Evolutionary conservation across 2,888 invertebrate species (phyloP).

Genomic region (Allophyes oxyacanthae): DNA sequence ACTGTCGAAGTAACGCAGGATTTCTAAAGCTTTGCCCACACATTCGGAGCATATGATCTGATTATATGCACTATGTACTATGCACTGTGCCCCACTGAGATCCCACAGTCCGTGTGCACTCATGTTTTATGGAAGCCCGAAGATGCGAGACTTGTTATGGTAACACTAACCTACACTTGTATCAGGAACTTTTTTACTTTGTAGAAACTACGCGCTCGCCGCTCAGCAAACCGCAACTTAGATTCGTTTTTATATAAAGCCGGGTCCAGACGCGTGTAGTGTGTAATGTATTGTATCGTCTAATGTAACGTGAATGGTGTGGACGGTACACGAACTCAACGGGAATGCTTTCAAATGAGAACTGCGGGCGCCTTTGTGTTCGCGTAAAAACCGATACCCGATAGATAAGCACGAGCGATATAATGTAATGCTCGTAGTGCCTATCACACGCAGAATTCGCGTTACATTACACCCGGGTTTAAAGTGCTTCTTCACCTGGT

Average conservation of each 20-base stretch:
- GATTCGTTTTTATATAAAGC: constrained; percentile 46
- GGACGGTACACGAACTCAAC: too few relatives aligned
- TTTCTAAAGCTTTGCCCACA: not conserved
- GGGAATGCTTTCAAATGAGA: too few relatives aligned
- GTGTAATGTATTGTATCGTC: constrained; percentile 11
- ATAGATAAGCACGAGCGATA: too few relatives aligned
- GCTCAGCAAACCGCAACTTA: constrained; percentile 40
- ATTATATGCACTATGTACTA: constrained; percentile 30
- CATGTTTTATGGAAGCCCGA: constrained; percentile 45
- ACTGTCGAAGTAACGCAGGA: constrained; percentile 31
- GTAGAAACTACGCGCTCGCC: constrained; percentile 27
- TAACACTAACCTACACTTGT: constrained; percentile 23
- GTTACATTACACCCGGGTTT: too few relatives aligned
- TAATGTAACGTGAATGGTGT: too few relatives aligned
- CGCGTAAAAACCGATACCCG: too few relatives aligned
- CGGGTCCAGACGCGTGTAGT: constrained; percentile 12
- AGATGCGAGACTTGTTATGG: constrained; percentile 21
- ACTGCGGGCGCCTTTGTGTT: too few relatives aligned
- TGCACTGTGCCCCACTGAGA: constrained; percentile 5
- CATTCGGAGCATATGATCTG: constrained; percentile 32
- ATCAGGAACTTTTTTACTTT: constrained; percentile 45
- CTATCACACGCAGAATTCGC: too few relatives aligned
- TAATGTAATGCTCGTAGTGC: too few relatives aligned
- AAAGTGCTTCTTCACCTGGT: too few relatives aligned
- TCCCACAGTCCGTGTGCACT: constrained; percentile 39